These are phyloP conservation scores for Cygnus atratus DNA, from an alignment of 2,113 vertebrate genomes.

Conservation along the genomic window DNA sequence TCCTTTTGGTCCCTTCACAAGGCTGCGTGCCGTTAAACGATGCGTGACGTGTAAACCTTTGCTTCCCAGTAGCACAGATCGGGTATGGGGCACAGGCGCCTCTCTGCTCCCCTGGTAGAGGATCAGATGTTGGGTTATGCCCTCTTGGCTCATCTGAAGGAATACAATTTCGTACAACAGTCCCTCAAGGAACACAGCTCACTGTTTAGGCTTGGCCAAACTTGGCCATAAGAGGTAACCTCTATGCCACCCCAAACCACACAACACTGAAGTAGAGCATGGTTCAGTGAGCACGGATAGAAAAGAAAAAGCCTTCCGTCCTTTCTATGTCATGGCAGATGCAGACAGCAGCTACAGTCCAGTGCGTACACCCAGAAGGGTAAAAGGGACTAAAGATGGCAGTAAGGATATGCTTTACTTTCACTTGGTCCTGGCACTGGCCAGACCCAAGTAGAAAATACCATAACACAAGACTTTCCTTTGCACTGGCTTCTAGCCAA, in stretches of 20 bases:
- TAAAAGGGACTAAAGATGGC: neutral
- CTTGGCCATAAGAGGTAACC: neutral
- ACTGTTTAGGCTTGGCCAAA: neutral
- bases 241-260: neutral
- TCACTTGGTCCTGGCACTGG: neutral
- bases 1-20: constrained; percentile 68
- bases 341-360: neutral
- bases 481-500: neutral
- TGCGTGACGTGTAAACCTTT: constrained; percentile 76
- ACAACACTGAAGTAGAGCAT: neutral
- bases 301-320: neutral
- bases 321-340: neutral
- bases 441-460: neutral
- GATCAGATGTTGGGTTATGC: constrained; percentile 52
- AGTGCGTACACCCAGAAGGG: neutral
- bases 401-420: neutral
- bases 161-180: constrained; percentile 23
- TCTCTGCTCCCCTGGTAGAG: constrained; percentile 57
- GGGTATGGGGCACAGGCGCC: constrained; percentile 6
- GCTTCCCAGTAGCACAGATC: constrained; percentile 41
- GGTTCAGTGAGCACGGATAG: neutral
- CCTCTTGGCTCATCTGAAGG: constrained; percentile 60
- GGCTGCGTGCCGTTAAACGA: constrained; percentile 77
- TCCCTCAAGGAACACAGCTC: neutral
- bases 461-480: neutral